Base-by-base conservation (phyloP, 2,888 invertebrate genomes). In the Lysandra bellargus region DNA sequence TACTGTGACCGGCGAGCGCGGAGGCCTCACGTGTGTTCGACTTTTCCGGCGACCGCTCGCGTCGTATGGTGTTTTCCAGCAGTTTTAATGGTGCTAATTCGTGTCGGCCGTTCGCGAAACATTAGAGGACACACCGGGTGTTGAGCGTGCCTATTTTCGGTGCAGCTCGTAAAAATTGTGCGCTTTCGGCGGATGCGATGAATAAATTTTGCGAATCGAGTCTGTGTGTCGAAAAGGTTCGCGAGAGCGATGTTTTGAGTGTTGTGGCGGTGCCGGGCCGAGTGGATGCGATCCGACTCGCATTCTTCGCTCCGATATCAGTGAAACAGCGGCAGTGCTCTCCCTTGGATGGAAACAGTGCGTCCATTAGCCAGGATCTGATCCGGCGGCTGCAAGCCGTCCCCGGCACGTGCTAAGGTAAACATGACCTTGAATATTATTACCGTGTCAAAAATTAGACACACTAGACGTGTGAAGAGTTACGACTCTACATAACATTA, bases 11-110 rank as follows among this genome's bases (percentile, higher is more conserved):
- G 95, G 95, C 85, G 91, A 91, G 89, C 97, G 96, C 90, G 96
- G 96, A 97, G 95, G 96, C 96, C 96, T 96, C 88, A 89, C 88
- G 90, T 89, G 89, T 86, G 85, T 85, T 80, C 88, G 89, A 91
- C 88, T 93, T 93, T 92, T 89, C 92, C 92, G 91, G 88, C 89
- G 87, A 88, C 86, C 88, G 85, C 87, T 88, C 87, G 87, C 87
- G 88, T 88, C 87, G 83, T 86, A 89, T 91, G 88, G 92, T 93
- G 93, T 92, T 92, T 90, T 89, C 86, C 88, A 88, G 84, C 86
- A 88, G 88, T 92, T 88, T 88, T 88, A 88, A 86, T 88, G 87
- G 91, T 93, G 92, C 86, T 90, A 88, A 89, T 88, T 89, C 87
- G 90, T 91, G 88, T 87, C 87, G 87, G 87, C 85, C 86, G 85